These are phyloP conservation scores for Emydoidea blandingii DNA, from an alignment of 2,797 vertebrate species.

Conservation along the genomic window DNA sequence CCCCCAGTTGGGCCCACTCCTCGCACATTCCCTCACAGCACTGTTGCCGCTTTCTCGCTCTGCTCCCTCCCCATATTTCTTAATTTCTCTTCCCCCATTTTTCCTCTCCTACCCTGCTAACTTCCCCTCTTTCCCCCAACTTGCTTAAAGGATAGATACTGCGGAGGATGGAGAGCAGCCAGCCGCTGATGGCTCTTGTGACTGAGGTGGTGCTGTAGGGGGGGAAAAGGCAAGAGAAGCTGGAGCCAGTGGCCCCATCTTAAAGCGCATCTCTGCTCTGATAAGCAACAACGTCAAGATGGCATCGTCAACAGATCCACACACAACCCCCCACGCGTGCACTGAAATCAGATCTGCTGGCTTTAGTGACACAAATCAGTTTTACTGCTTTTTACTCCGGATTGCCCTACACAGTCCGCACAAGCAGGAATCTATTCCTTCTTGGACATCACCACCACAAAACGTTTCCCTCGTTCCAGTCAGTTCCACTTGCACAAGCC, in stretches of 20 bases:
- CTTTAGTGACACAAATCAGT: background rate
- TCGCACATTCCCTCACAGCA: background rate
- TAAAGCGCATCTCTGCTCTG: background rate
- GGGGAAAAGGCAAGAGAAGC: background rate
- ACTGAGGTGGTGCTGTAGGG: accelerated
- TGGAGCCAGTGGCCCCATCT: background rate
- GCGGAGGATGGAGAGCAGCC: background rate
- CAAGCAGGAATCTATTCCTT: background rate
- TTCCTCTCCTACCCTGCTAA: background rate
- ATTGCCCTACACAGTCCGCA: background rate
- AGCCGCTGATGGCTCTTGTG: background rate
- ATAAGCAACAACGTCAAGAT: background rate
- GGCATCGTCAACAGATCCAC: background rate
- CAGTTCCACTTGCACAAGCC: accelerated
- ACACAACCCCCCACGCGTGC: no score
- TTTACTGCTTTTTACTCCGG: background rate
- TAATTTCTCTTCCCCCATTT: background rate
- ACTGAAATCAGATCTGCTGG: background rate
- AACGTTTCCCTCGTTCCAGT: background rate
- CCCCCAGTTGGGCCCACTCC: background rate
- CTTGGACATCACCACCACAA: background rate
- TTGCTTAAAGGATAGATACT: background rate
- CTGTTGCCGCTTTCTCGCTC: background rate
- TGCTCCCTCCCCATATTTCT: background rate
- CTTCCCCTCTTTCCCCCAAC: background rate